phyloP scores from a whole-genome alignment of 1,140 invertebrate species.

The Drosophila oshimai region DNA sequence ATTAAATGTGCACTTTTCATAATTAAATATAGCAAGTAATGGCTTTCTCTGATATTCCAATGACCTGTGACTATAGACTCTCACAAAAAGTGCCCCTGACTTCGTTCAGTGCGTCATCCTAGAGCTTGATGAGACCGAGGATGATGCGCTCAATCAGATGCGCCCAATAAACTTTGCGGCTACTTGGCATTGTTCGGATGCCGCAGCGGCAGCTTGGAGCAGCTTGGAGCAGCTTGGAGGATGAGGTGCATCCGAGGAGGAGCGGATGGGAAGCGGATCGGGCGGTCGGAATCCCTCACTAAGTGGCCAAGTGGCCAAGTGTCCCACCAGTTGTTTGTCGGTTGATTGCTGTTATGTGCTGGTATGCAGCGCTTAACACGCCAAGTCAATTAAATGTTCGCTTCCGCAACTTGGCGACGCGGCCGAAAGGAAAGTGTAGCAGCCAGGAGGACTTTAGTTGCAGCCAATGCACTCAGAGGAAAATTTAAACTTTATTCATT shows the following conservation, averaged over 20 bases:
- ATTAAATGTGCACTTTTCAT: no score
- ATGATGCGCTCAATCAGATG: slow-evolving; percentile 61
- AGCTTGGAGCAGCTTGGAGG: neutral
- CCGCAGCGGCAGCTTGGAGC: slow-evolving; percentile 2
- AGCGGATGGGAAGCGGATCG: neutral
- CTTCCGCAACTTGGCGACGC: slow-evolving; percentile 67
- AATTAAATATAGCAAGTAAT: no score
- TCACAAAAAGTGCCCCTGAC: no score
- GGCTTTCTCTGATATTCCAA: no score
- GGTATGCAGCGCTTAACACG: slow-evolving; percentile 74
- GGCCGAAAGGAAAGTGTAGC: slow-evolving; percentile 61
- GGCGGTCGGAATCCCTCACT: slow-evolving; percentile 31
- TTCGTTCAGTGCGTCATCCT: neutral
- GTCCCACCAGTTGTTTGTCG: slow-evolving; percentile 68
- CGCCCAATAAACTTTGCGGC: slow-evolving; percentile 70
- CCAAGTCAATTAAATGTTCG: slow-evolving; percentile 80
- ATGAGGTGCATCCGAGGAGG: neutral
- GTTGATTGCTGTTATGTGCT: slow-evolving; percentile 71
- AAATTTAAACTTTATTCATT: no score
- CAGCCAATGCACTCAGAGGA: neutral
- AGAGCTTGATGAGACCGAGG: slow-evolving; percentile 2
- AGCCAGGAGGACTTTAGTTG: slow-evolving; percentile 1
- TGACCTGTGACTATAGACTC: no score
- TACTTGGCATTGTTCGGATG: slow-evolving; percentile 69
- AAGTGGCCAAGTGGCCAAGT: slow-evolving; percentile 54